A percentile compares a stretch with the other conserved stretches of the same genome.
Conservation (phyloP, 1,140 invertebrate genomes). For the Lethocerus indicus region DNA sequence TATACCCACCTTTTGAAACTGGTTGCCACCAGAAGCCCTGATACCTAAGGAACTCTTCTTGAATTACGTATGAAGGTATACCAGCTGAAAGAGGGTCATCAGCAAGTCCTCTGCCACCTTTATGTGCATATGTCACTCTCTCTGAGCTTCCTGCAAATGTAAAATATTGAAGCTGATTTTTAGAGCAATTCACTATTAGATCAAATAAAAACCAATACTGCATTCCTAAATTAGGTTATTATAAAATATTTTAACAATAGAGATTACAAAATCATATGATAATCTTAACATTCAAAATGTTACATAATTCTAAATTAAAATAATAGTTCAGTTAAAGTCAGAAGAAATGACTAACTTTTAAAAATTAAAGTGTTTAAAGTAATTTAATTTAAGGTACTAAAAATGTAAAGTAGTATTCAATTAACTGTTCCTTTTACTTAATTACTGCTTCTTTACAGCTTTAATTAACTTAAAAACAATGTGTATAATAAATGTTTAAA, state of each 20-base stretch:
- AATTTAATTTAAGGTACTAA: no score
- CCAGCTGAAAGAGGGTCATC: slow-evolving; percentile 81
- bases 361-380: no score
- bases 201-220: not conserved
- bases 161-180: not conserved
- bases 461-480: not conserved
- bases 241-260: no score
- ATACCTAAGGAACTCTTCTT: slow-evolving; percentile 94
- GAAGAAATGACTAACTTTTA: no score
- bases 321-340: no score
- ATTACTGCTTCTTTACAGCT: not conserved
- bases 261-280: no score
- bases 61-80: slow-evolving; percentile 90
- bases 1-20: slow-evolving; percentile 41
- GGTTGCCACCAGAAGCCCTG: slow-evolving; percentile 98
- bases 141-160: slow-evolving; percentile 25
- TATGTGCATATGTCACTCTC: slow-evolving; percentile 67
- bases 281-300: no score
- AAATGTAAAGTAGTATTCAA: no score
- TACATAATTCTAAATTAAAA: no score
- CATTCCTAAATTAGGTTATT: no score
- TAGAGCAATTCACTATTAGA: not conserved
- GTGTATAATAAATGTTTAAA: not conserved
- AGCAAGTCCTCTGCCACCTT: slow-evolving; percentile 47
- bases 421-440: no score